Evolutionary conservation across 2,888 invertebrate genomes (phyloP), one percentile per base, ranked within the genome.

Genomic region (Horisme vitalbata): DNA sequence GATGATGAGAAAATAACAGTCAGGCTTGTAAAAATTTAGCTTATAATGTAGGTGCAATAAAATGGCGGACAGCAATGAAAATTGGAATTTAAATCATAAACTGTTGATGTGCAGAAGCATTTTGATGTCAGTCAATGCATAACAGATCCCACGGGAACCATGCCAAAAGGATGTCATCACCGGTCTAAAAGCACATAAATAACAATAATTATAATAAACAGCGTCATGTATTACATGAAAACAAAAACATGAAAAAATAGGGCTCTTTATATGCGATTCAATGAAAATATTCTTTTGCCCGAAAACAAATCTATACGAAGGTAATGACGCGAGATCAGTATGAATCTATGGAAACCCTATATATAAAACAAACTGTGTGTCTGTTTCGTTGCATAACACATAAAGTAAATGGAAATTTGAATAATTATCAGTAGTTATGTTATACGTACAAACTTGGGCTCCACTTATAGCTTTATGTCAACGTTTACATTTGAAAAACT

Each of bases 241-340:
- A 49, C 41, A 45, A 46, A 45, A 46, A 49, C 50, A 52, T 37
- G 37, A 41, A 38, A 31, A 34, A 30, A 31, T 33, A 28, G 12
- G 45, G 24, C 51, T 46, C 27, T 45, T 41, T 37, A 39, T 37
- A 37, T 41, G 41, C 43, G 48, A 48, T 55, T 24, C 36, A 36
- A 18, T 35, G 44, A 51, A 68, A 65, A 66, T 67, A 64, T 63
- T 62, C 59, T 55, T 55, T 50, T 54, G 55, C n/a, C n/a, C 52
- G 50, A 63, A 60, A 65, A 59, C 64, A 65, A 59, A 61, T 73
- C 71, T 71, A 78, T 79, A 76, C 66, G 53, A 75, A 79, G 74
- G 81, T 79, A 83, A 83, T 83, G 83, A 82, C 61, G 79, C 83
- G 82, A 63, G 63, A 51, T 67, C 55, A 58, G 57, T 57, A 65